phyloP scores from a whole-genome alignment of 2,113 vertebrate species.

The Oreochromis spilurus region DNA sequence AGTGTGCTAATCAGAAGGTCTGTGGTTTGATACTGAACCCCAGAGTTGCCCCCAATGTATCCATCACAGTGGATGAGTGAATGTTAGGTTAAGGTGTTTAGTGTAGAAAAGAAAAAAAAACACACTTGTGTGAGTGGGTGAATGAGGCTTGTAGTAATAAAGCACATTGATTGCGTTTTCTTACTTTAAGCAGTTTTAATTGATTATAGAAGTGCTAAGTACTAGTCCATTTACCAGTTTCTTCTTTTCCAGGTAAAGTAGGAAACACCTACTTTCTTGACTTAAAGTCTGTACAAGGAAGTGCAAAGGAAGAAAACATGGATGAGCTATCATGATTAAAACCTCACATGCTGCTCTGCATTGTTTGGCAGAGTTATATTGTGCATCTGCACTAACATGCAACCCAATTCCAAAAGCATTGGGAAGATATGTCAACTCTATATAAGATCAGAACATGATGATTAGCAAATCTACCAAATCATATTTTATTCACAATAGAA shows the following conservation, averaged over 20 bases:
- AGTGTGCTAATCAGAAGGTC: neutral
- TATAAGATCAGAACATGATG: neutral
- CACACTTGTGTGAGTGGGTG: neutral
- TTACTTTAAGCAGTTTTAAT: neutral
- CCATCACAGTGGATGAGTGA: neutral
- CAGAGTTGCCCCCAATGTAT: neutral
- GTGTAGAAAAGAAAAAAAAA: neutral
- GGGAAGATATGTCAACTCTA: neutral
- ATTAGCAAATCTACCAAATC: neutral
- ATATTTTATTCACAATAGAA: neutral
- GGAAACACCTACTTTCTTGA: neutral
- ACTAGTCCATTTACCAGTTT: neutral
- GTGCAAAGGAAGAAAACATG: constrained; percentile 7
- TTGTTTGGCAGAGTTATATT: neutral
- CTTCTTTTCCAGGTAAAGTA: neutral
- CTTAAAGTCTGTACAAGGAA: constrained; percentile 3
- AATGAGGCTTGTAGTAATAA: neutral
- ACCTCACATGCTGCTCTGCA: neutral
- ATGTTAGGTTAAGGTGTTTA: neutral
- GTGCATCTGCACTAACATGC: neutral
- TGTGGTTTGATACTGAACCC: neutral
- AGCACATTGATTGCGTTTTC: neutral
- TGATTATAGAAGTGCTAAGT: neutral
- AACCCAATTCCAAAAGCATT: neutral
- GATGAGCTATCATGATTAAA: neutral